Evolutionary conservation across 2,888 invertebrate species (phyloP), one percentile per base, ranked within the genome.

Genomic region (Xylota sylvarum): DNA sequence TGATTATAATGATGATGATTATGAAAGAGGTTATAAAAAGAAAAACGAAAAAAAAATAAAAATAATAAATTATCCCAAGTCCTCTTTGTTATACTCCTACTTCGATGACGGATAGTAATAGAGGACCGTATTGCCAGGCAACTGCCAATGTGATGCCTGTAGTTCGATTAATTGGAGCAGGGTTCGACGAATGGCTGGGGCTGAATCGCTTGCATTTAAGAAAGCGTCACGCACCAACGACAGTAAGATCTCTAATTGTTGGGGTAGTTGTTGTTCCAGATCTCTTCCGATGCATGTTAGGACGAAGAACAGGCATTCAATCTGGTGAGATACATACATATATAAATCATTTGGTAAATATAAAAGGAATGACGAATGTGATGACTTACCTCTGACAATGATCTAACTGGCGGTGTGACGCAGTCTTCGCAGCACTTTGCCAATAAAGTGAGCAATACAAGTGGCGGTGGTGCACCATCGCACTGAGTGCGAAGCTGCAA

Each of bases 381-480:
- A 56, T 9, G 5, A 92, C 93, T 93, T 90, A 96, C 96, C 93
- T 97, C 97, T 72, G 96, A 95, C 65, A 96, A 93, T 64, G 96
- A 96, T 90, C 96, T 96, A 88, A 96, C 95, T 5, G 97, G 96
- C 88, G 97, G 95, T 88, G 95, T 95, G 88, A 97, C 95, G 93
- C 97, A 97, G 91, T 97, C 96, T 93, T 97, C 96, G 92, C 97
- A 98, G 93, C 97, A 97, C 93, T 97, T 97, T 91, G 96, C 96
- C 90, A 98, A 94, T 89, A 98, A 94, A 76, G 97, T 96, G 80
- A 97, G 94, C 89, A 98, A 93, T 88, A 97, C 96, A 89, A 96
- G 93, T 1, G 96, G 96, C 0, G 96, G 96, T 19, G 95, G 94
- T 65, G 94, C 94, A 58, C 94, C 94, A 90, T 93, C 93, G 92